Evolutionary conservation across 2,797 vertebrate genomes (phyloP).

Genomic region (Eurystomus glaucurus): DNA sequence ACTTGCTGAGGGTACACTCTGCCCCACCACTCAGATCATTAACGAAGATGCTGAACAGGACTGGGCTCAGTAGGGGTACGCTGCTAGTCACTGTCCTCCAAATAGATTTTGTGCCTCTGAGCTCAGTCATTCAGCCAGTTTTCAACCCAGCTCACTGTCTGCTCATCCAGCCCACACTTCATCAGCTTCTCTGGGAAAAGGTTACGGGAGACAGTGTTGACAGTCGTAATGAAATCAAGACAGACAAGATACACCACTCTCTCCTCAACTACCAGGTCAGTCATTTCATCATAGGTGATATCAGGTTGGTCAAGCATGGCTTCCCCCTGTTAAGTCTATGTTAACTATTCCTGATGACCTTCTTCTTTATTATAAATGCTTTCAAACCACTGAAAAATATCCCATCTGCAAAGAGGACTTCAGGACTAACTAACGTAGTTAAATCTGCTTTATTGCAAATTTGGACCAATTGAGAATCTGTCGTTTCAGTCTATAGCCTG

Average conservation of each 20-base stretch:
- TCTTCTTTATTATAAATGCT: background rate
- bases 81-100: rapidly evolving
- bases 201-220: background rate
- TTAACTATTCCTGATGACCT: background rate
- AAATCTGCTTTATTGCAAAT: background rate
- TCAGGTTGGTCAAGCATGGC: background rate
- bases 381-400: background rate
- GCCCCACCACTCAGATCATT: background rate
- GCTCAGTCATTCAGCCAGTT: background rate
- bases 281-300: background rate
- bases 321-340: background rate
- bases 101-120: background rate
- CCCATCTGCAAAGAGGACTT: background rate
- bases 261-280: background rate
- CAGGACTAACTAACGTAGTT: background rate
- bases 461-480: background rate
- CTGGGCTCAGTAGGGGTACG: background rate
- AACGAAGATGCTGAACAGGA: background rate
- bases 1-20: background rate
- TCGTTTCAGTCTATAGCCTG: background rate
- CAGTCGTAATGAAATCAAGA: background rate
- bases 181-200: background rate
- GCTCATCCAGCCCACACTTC: background rate
- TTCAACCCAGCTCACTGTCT: background rate
- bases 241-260: background rate